Evolutionary conservation across 2,113 vertebrate genomes (phyloP), one percentile per base, ranked within the genome.

Genomic region (Rana temporaria): DNA sequence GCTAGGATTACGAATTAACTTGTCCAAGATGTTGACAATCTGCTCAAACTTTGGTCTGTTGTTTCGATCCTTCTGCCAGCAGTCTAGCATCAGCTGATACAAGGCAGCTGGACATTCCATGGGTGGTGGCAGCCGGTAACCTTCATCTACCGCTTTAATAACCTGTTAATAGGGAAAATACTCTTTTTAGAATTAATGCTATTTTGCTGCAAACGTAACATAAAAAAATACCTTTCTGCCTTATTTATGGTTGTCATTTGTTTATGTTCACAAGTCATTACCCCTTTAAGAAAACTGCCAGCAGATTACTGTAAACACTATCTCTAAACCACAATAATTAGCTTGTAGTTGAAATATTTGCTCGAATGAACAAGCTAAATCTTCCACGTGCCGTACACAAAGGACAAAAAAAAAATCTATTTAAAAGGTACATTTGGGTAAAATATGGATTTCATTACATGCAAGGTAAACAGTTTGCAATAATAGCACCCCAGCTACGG

Each of bases 1-100:
- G 88, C 97, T 92, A 11, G 98, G 97, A 89, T 98, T 99, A 77
- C 98, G 96, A 89, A 99, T 99, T 78, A 99, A 96, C 53, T 99
- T 99, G 88, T 99, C 98, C 92, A 99, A 91, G 88, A 99, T 98
- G 93, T 96, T 98, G 90, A 99, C 98, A 72, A 99, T 98, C 94
- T 99, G 96, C 89, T 99, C 97, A 89, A 99, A 99, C 88, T 97
- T 99, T 26, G 98, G 98, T 71, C 98, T 96, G 92, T 97, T 98
- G 92, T 99, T 99, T 69, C 98, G 93, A 90, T 99, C 98, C 76
- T 99, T 99, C 91, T 99, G 98, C 98, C 97, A 99, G 87, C 97
- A 99, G 93, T 99, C 98, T 87, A 99, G 89, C 98, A 99, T 99
- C 88, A 99, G 91, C 90, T 99, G 98, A 88, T 99, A 99, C 71